These are phyloP conservation scores for Siniperca chuatsi DNA, from an alignment of 2,113 vertebrate species.

Conservation along the genomic window DNA sequence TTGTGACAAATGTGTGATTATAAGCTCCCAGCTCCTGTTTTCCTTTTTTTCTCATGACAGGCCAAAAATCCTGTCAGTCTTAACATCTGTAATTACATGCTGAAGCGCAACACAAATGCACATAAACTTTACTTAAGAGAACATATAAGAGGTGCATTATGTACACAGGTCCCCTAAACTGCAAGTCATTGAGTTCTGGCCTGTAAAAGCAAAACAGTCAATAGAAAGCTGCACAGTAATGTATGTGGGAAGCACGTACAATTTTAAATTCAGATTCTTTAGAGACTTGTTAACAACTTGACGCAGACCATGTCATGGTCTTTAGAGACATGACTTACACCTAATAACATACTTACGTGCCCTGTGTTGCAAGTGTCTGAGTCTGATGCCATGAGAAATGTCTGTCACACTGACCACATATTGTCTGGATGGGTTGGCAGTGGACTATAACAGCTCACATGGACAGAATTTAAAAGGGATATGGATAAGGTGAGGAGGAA, in stretches of 20 bases:
- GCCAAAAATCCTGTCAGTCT: slow-evolving; percentile 24
- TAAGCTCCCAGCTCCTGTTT: slow-evolving; percentile 25
- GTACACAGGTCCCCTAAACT: neutral
- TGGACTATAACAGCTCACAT: slow-evolving; percentile 42
- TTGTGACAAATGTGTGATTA: slow-evolving; percentile 60
- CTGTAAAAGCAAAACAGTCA: neutral
- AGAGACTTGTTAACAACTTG: slow-evolving; percentile 33
- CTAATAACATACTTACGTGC: slow-evolving; percentile 73
- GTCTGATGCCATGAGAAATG: slow-evolving; percentile 69
- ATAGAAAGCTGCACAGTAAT: neutral
- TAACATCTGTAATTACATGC: slow-evolving; percentile 41
- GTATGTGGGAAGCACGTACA: neutral
- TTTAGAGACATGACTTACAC: slow-evolving; percentile 73
- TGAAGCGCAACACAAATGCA: neutral
- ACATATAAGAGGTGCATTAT: neutral
- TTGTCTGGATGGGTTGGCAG: slow-evolving; percentile 59
- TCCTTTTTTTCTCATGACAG: slow-evolving; percentile 47
- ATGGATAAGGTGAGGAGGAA: slow-evolving; percentile 29
- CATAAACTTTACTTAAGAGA: slow-evolving; percentile 12
- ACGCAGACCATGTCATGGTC: slow-evolving; percentile 47
- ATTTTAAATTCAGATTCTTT: slow-evolving; percentile 31
- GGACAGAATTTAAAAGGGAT: slow-evolving; percentile 70
- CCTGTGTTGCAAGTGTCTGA: slow-evolving; percentile 69
- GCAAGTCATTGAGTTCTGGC: neutral
- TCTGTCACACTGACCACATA: slow-evolving; percentile 73